Base-by-base conservation (phyloP, 2,888 invertebrate genomes). In the Apodemia duryi region DNA sequence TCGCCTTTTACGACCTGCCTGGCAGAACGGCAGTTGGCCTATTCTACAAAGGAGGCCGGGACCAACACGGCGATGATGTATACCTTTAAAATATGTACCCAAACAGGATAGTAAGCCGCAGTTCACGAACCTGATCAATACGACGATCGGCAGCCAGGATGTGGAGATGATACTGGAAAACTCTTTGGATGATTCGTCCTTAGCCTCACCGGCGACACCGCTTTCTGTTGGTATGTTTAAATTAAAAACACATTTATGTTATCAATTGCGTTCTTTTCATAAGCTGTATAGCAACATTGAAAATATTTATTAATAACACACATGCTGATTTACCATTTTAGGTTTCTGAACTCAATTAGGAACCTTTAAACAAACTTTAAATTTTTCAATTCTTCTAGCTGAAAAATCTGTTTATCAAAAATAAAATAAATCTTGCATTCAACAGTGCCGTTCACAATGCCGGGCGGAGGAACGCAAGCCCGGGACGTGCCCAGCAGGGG, bases 171-270 rank as follows among this genome's bases (percentile, higher is more conserved):
- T 95, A 69, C 92, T 96, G 76, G 97, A 97, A 77, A 97, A 97
- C 79, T 97, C 97, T 0, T 85, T 96, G 74, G 97, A 97, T 80
- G 96, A 82, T 93, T 97, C 79, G 2, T 97, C 97, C 0, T 94
- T 97, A 13, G 96, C 95, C 62, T 97, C 97, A 4, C 95, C 95
- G n/a, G 95, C 95, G 54, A 94, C 94, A 1, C 94, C 95, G 6
- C 89, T 93, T 2, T 94, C 93, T 63, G 84, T 86, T 73, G 88
- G 91, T 89, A 77, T 13, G 29, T 61, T 9, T 35, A 38, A 11
- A 13, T 32, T 32, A 32, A 32, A 32, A 32, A 32, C 32, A 32
- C 32, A 32, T 32, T 21, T 21, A 21, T 21, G 21, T 21, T 21
- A 21, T 21, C 21, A 21, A 21, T 21, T 21, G 21, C 21, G 21